These are phyloP conservation scores for Glareola pratincola DNA, from an alignment of 2,113 vertebrate genomes.

Conservation along the genomic window DNA sequence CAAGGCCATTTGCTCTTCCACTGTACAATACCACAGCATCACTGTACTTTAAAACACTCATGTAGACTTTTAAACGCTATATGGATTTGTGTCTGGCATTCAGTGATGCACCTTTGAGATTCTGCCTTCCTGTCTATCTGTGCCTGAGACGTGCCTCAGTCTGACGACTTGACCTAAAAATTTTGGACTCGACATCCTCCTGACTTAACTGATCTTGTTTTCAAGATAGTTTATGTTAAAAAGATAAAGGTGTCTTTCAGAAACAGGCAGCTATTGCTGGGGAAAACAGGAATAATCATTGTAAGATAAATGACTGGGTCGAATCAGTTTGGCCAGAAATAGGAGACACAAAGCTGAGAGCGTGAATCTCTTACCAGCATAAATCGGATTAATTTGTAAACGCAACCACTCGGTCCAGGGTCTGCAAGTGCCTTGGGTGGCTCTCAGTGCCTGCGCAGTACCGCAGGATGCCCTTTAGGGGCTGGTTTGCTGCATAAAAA, in stretches of 20 bases:
- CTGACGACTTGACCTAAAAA: not conserved
- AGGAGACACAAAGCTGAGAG: not conserved
- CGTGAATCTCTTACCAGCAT: not conserved
- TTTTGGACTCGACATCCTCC: not conserved
- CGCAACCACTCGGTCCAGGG: not conserved
- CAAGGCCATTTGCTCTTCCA: not conserved
- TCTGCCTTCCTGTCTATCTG: not conserved
- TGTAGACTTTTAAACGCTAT: not conserved
- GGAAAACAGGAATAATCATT: not conserved
- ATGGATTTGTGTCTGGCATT: not conserved
- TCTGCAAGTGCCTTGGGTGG: not conserved
- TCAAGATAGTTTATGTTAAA: not conserved
- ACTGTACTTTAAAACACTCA: not conserved
- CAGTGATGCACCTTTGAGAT: not conserved
- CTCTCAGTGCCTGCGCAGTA: not conserved
- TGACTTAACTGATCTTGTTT: not conserved
- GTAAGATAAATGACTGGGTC: not conserved
- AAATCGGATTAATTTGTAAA: not conserved
- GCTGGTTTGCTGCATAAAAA: not conserved
- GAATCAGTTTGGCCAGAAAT: not conserved
- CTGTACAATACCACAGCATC: no score
- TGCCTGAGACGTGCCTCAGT: not conserved
- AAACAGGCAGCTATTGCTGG: not conserved
- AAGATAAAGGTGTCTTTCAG: not conserved
- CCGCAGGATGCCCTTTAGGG: not conserved